A percentile compares a stretch with the other conserved stretches of the same genome.
Conservation (phyloP, 1,140 invertebrate genomes). For the Rhopalosiphum padi region DNA sequence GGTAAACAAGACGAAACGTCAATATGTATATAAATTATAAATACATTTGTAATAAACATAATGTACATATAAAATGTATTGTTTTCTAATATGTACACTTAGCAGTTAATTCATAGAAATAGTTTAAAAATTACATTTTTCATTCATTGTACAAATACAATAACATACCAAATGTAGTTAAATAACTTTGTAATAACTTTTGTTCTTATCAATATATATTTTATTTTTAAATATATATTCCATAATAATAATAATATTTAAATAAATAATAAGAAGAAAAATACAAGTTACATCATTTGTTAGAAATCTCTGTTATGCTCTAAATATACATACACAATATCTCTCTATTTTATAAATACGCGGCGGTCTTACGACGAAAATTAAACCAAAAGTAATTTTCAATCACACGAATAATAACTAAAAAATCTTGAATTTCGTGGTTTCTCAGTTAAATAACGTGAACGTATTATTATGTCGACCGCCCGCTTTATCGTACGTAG, state of each 20-base stretch:
- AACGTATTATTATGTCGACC: too few species aligned
- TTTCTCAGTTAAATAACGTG: not conserved
- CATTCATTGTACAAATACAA: not conserved
- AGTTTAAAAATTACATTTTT: not conserved
- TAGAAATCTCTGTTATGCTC: too few species aligned
- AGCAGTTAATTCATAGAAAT: not conserved
- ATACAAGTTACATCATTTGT: too few species aligned
- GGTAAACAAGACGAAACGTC: not conserved
- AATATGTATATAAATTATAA: not conserved
- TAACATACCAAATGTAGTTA: not conserved
- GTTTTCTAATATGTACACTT: not conserved
- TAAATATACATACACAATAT: not conserved
- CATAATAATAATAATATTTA: not conserved
- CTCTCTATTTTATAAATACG: not conserved
- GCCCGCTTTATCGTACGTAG: not conserved
- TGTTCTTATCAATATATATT: not conserved
- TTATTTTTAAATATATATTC: not conserved
- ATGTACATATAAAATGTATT: not conserved
- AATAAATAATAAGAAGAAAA: not conserved
- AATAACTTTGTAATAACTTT: not conserved
- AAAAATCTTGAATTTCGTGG: not conserved
- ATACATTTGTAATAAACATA: not conserved
- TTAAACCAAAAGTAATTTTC: not conserved
- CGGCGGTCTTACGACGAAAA: not conserved
- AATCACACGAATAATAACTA: not conserved